Base-by-base conservation (phyloP, 2,888 invertebrate species). In the Mesochorus sp. region DNA sequence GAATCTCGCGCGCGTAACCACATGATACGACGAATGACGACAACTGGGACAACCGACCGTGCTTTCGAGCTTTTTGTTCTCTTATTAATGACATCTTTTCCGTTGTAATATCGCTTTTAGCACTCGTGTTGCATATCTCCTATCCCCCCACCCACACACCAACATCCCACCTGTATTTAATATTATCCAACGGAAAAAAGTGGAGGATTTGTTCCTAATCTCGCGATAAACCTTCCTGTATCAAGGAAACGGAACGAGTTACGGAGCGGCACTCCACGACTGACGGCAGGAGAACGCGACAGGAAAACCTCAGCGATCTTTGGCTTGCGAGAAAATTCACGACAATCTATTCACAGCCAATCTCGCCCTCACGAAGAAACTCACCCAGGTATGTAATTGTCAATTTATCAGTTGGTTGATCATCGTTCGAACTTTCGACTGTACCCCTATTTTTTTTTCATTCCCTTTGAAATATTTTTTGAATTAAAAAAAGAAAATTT, bases 171-270 rank as follows among this genome's bases (percentile, higher is more conserved):
- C 49, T 28, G 61, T 44, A 31, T 61, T 10, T 55, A 37, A 67
- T 57, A 37, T 8, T 37, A 44, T 53, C 31, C 34, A 39, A 57
- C 21, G 14, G 34, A 19, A 47, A 64, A 72, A 73, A 78, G 78
- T 78, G 78, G 74, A 74, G 74, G 68, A 74, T 78, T 74, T 61
- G 64, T 78, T 73, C 73, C 12, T 74, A 78, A 78, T 78, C 37
- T 44, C 74, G 78, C 73, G 78, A 70, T 61, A 74, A 78, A 74
- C 55, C 70, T 78, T 74, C 57, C 70, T 78, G 44, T 64, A 73
- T 77, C 62, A 74, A 78, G 78, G 78, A 74, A 70, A 74, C 74
- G 64, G 66, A 51, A 59, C 70, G 74, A 78, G 73, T 72, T 71
- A 66, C 26, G 28, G 64, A 62, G 14, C 8, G 39, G 49, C 42